Percentiles rank a stretch among this genome's conserved stretches.
Conservation (phyloP, 2,797 vertebrate species). For the Otolemur crassicaudatus region DNA sequence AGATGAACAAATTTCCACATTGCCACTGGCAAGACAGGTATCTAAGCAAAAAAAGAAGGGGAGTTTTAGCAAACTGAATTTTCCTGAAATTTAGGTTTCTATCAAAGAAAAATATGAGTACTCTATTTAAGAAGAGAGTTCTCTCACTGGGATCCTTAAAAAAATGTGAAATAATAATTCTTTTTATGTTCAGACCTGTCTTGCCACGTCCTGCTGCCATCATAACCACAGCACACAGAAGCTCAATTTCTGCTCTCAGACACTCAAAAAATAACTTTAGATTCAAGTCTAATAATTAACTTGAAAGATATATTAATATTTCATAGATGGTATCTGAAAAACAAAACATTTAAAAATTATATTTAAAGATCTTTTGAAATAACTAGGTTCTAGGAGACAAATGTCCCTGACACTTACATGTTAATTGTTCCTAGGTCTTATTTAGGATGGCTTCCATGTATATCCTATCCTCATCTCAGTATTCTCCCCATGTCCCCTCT, state of each 20-base stretch:
- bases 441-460: neutral
- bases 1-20: slow-evolving; percentile 49
- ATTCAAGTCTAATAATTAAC: slow-evolving; percentile 58
- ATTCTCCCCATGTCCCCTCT: neutral
- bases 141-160: slow-evolving; percentile 33
- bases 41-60: slow-evolving; percentile 22
- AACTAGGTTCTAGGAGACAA: slow-evolving; percentile 14
- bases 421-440: slow-evolving; percentile 24
- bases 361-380: slow-evolving; percentile 56
- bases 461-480: neutral
- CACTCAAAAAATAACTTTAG: slow-evolving; percentile 47
- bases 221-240: slow-evolving; percentile 31
- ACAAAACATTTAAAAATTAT: slow-evolving; percentile 36
- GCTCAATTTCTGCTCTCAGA: slow-evolving; percentile 57
- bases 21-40: neutral
- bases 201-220: slow-evolving; percentile 16
- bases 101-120: slow-evolving; percentile 62
- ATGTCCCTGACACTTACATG: neutral
- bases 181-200: slow-evolving; percentile 53
- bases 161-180: slow-evolving; percentile 59
- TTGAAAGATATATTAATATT: slow-evolving; percentile 57
- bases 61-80: slow-evolving; percentile 23
- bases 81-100: slow-evolving; percentile 53
- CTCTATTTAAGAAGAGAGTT: slow-evolving; percentile 36
- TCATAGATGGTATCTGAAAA: neutral